A percentile compares a stretch with the other conserved stretches of the same genome.
Evolutionary conservation across 2,113 vertebrate species (phyloP).

Genomic region (Lota lota): DNA sequence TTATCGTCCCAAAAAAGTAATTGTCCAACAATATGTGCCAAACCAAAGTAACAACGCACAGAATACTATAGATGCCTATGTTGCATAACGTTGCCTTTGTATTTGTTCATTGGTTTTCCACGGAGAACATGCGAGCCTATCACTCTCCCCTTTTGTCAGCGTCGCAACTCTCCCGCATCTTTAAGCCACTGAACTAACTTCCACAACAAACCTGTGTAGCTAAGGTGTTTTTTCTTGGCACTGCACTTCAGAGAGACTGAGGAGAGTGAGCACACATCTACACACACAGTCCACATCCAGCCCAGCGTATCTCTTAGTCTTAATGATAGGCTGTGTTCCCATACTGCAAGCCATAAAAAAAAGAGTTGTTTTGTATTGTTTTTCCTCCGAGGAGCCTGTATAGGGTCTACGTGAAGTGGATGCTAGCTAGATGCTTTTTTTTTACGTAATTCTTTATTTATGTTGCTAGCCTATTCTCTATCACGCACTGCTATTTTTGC

Average conservation of each 20-base stretch:
- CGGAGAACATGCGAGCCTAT: conserved; percentile 10
- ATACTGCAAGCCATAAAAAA: too few relatives aligned
- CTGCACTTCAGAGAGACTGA: conserved; percentile 20
- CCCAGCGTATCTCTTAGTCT: too few relatives aligned
- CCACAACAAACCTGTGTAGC: conserved; percentile 48
- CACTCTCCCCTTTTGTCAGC: conserved; percentile 36
- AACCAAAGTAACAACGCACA: conserved; percentile 18
- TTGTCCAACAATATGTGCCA: not conserved
- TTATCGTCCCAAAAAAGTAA: not conserved
- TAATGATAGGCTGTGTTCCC: too few relatives aligned
- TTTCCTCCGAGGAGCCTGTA: too few relatives aligned
- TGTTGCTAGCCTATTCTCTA: conserved; percentile 17
- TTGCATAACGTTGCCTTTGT: conserved; percentile 15
- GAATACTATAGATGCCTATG: conserved; percentile 19
- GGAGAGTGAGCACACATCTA: not conserved
- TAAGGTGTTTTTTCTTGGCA: conserved; percentile 43
- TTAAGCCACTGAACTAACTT: conserved; percentile 42
- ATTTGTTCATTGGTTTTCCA: not conserved
- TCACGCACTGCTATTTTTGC: too few relatives aligned
- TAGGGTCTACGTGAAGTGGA: too few relatives aligned
- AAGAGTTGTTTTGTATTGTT: too few relatives aligned
- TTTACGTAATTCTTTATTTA: too few relatives aligned
- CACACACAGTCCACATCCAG: too few relatives aligned
- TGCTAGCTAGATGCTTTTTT: too few relatives aligned
- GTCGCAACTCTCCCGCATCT: conserved; percentile 32